phyloP scores from a whole-genome alignment of 2,797 vertebrate species.

The Sebastes itinus region DNA sequence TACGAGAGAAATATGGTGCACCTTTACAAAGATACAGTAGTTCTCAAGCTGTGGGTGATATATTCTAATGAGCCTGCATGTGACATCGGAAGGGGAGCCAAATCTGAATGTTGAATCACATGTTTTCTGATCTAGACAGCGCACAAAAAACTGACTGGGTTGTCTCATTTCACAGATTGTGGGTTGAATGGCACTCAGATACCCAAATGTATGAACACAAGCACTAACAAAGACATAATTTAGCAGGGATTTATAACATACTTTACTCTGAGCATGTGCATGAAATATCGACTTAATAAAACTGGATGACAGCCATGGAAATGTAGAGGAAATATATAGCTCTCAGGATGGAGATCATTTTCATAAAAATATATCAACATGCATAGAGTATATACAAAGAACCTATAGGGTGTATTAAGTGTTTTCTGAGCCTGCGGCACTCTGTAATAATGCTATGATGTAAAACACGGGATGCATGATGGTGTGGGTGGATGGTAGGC shows the following conservation, averaged over 20 bases:
- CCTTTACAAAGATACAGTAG: not conserved
- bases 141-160: not conserved
- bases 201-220: not conserved
- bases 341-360: not conserved
- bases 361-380: conserved; percentile 23
- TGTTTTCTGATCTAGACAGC: not conserved
- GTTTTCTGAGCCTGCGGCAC: conserved; percentile 17
- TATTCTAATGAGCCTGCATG: not conserved
- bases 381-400: conserved; percentile 1
- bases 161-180: not conserved
- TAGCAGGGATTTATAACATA: not conserved
- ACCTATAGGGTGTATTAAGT: not conserved
- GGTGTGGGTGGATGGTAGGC: conserved; percentile 29
- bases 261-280: not conserved
- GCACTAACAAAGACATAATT: not conserved
- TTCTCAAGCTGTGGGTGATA: not conserved
- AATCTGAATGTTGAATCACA: not conserved
- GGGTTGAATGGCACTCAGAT: not conserved
- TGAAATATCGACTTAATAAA: conserved; percentile 3
- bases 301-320: not conserved
- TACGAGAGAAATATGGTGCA: too few relatives aligned
- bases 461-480: not conserved
- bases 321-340: not conserved
- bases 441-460: not conserved
- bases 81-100: too few relatives aligned